Evolutionary conservation across 2,797 vertebrate species (phyloP), one percentile per base, ranked within the genome.

Genomic region (Anguilla marmorata): DNA sequence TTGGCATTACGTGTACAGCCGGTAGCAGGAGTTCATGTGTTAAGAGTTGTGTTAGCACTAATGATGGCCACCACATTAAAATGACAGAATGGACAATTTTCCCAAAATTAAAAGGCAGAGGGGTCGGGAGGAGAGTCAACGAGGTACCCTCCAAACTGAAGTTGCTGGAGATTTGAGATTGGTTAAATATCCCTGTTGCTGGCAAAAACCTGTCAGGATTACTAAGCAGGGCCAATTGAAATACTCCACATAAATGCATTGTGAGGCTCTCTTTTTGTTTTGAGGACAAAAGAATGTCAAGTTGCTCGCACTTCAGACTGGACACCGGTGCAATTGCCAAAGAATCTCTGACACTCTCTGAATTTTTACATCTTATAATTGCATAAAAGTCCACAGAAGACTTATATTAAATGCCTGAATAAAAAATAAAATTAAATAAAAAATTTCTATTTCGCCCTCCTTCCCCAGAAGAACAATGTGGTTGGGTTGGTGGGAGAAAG

Each of bases 161-260:
- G 93, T 93, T 92, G 92, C 92, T 91, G 92, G 90, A 94, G 93
- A 95, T 94, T 94, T 93, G 88, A 89, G 86, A 89, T 89, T 1
- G 87, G 86, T 21, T 56, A 74, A 79, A 86, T 69, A 82, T 83
- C 41, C 89, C 86, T 66, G n/a, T 21, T 27, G 54, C 82, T n/a
- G 16, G 33, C 24, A 12, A 12, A 50, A 60, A 45, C 14, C 69
- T 89, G 91, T 92, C 92, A 92, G 92, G 91, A 91, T 93, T 93
- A 90, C 89, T 88, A 92, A 93, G 74, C 89, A 90, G 90, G 90
- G 91, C 89, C 91, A 88, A 91, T 87, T 90, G 90, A 92, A 90
- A 93, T 92, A 92, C 91, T 92, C 45, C 88, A 88, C 90, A 88
- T 90, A 92, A 91, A 89, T 89, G 83, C 91, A 90, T 92, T 91